Evolutionary conservation across 2,888 invertebrate genomes (phyloP).

Genomic region (Cacoxenus indagator): DNA sequence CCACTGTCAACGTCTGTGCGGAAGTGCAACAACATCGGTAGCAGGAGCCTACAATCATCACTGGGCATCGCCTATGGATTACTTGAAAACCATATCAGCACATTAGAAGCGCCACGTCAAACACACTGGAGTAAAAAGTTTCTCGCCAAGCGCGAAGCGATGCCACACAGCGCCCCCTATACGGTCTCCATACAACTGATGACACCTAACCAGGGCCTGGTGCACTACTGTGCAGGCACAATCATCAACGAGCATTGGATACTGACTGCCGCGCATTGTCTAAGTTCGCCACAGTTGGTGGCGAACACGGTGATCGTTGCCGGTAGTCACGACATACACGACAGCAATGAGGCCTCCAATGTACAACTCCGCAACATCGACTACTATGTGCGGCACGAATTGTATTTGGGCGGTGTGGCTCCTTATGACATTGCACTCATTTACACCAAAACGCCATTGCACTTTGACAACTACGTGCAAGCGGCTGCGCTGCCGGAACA

Average conservation of each 20-base stretch:
- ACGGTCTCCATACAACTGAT: conserved; percentile 66
- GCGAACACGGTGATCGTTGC: conserved; percentile 64
- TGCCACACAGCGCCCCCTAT: conserved; percentile 66
- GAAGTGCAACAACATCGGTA: conserved; percentile 42
- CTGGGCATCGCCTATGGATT: conserved; percentile 46
- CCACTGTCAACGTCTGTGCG: not conserved
- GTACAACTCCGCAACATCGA: conserved; percentile 65
- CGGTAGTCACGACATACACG: conserved; percentile 65
- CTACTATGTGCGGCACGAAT: conserved; percentile 62
- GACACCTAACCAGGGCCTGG: conserved; percentile 55
- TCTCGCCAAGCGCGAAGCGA: conserved; percentile 65
- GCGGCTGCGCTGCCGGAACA: conserved; percentile 61
- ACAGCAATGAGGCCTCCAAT: conserved; percentile 44
- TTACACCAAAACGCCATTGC: conserved; percentile 61
- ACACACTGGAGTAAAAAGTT: conserved; percentile 60
- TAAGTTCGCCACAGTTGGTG: conserved; percentile 55
- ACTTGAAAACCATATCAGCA: conserved; percentile 56
- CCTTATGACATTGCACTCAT: conserved; percentile 69
- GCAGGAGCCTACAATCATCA: conserved; percentile 29
- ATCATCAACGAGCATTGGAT: conserved; percentile 69
- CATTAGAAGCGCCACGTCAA: conserved; percentile 44
- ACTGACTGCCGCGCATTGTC: conserved; percentile 68
- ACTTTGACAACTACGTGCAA: conserved; percentile 60
- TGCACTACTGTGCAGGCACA: conserved; percentile 68
- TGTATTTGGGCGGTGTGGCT: conserved; percentile 65